Evolutionary conservation across 2,113 vertebrate genomes (phyloP), one percentile per base, ranked within the genome.

Genomic region (Myiopsitta monachus): DNA sequence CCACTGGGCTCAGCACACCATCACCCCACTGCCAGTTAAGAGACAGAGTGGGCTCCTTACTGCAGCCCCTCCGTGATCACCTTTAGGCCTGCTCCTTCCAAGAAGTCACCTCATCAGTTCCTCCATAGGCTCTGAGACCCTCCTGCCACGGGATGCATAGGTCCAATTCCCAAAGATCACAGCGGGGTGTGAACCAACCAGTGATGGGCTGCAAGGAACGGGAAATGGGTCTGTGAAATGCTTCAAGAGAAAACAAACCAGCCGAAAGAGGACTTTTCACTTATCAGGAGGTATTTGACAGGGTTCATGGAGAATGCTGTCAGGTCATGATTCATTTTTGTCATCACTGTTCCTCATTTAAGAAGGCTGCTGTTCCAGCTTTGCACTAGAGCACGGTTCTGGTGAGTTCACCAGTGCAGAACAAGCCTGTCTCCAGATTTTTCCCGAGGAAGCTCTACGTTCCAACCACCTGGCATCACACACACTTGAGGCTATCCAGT

Each of bases 11-110:
- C 63, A 74, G 59, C 24, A n/a, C 36, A 59, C 7, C 27, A 23
- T 43, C 19, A 1, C 14, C 38, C 39, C 36, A 26, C 10, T 63
- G 38, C 46, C 22, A 18, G 11, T 12, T 41, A 78, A 43, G 47
- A 49, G 76, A 63, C 31, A 78, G 43, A 31, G 26, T 3, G 67
- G n/a, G 19, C 6, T 81, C 11, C 49, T 90, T 36, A 22, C 44
- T 80, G 28, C 0, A 0, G 74, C 11, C 43, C 28, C 36, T 63
- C 61, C n/a, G 26, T 0, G 1, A 41, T 30, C 44, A 76, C 18
- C 36, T 73, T 90, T 46, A 78, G 55, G 28, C 17, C 68, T 79
- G 52, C 36, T 73, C 30, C 51, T 55, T 72, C 88, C 51, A 39
- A 84, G 46, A 39, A 76, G 33, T 38, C 43, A 68, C 33, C 41